Evolutionary conservation across 2,113 vertebrate species (phyloP), one percentile per base, ranked within the genome.

Genomic region (Tachysurus vachellii): DNA sequence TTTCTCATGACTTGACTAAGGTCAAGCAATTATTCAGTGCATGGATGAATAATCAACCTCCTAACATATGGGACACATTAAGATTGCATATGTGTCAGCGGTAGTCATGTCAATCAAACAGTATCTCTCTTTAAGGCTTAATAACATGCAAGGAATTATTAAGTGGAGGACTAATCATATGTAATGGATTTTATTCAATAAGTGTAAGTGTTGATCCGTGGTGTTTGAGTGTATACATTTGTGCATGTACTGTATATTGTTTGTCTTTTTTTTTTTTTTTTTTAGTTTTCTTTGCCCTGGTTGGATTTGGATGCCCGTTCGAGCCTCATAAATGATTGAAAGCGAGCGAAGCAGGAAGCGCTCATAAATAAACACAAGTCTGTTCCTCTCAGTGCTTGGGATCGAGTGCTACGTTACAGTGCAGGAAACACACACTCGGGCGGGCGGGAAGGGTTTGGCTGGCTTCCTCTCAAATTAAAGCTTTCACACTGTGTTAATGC

Each of bases 351-450:
- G 92, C 92, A 85, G 89, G 92, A 94, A 92, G 89, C 91, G 88
- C 94, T 95, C 94, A 95, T 95, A 95, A 95, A 96, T 95, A 95
- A 95, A 95, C 94, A 95, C 90, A 90, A 95, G 93, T 90, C 91
- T 91, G 91, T 91, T 87, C 70, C 80, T 90, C 88, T 91, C 91
- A 90, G 88, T 91, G 91, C 92, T 87, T 91, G 91, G 91, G 87
- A 92, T 91, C 9, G 56, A 77, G 87, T 4, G 66, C 31, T 36
- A 62, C 64, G 73, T 68, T 92, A 88, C 86, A 91, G 92, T 90
- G 93, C 91, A 91, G 87, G 84, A 90, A 92, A 92, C 92, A 92
- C 89, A 66, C 68, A 89, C 86, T 85, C 82, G 89, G 92, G 83
- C 71, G 56, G 79, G 31, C 56, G 31, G 79, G 31, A 81, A 81